Conservation (phyloP, 2,797 vertebrate species). For the Pelochelys cantorii region DNA sequence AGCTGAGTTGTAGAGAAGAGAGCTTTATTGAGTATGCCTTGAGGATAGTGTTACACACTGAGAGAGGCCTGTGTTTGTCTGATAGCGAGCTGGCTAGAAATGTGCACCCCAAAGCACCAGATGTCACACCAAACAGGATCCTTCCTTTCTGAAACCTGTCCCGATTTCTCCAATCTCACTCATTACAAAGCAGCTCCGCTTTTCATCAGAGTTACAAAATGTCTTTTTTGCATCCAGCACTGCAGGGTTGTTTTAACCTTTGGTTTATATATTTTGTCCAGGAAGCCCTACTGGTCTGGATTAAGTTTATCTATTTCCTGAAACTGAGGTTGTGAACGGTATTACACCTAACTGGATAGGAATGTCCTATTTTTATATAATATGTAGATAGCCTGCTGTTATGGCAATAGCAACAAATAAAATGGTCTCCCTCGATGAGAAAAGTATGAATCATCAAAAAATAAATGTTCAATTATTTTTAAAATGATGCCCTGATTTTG, state of each 20-base stretch:
- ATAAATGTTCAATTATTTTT: neutral
- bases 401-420: neutral
- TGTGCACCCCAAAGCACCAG: neutral
- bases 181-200: neutral
- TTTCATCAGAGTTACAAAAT: neutral
- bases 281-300: neutral
- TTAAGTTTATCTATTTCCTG: neutral
- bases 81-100: neutral
- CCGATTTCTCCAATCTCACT: neutral
- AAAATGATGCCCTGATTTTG: neutral
- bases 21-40: neutral
- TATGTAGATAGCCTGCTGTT: rapidly evolving
- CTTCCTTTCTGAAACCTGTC: neutral
- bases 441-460: neutral
- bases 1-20: neutral
- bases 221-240: neutral
- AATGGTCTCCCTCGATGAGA: neutral
- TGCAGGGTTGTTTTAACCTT: neutral
- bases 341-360: neutral
- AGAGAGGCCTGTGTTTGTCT: neutral
- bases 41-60: neutral
- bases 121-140: neutral
- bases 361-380: rapidly evolving
- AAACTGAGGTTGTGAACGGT: neutral
- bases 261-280: neutral